A percentile compares a stretch with the other conserved stretches of the same genome.
phyloP scores from a whole-genome alignment of 2,797 vertebrate species.

The Parauchenoglanis ngamensis region DNA sequence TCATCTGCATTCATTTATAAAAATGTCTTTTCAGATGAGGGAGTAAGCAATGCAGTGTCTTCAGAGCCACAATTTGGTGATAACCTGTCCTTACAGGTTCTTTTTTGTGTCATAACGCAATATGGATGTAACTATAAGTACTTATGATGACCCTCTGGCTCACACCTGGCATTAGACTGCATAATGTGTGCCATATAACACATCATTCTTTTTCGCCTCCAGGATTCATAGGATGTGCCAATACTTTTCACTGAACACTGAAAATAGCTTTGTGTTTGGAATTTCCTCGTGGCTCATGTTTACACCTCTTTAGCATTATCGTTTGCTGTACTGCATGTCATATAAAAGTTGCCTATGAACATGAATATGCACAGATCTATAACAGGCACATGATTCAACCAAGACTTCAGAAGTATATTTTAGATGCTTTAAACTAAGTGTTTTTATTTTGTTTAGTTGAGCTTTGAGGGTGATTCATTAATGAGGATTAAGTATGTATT shows the following conservation, averaged over 20 bases:
- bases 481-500: conserved; percentile 29
- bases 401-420: conserved; percentile 36
- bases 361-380: conserved; percentile 38
- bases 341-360: conserved; percentile 22
- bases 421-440: conserved; percentile 23
- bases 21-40: background rate
- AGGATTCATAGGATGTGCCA: conserved; percentile 13
- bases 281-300: conserved; percentile 37
- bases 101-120: background rate
- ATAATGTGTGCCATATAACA: background rate
- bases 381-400: conserved; percentile 32
- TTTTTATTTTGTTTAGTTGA: conserved; percentile 27
- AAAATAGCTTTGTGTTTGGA: background rate
- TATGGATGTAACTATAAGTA: background rate
- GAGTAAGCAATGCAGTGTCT: background rate
- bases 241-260: background rate
- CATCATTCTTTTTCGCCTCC: background rate
- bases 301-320: conserved; percentile 40
- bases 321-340: conserved; percentile 56
- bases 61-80: background rate
- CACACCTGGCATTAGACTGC: background rate
- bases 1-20: no score
- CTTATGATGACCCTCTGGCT: background rate
- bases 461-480: no score
- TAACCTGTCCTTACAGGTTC: no score